Conservation (phyloP, 2,888 invertebrate genomes). For the Cistogaster globosa region DNA sequence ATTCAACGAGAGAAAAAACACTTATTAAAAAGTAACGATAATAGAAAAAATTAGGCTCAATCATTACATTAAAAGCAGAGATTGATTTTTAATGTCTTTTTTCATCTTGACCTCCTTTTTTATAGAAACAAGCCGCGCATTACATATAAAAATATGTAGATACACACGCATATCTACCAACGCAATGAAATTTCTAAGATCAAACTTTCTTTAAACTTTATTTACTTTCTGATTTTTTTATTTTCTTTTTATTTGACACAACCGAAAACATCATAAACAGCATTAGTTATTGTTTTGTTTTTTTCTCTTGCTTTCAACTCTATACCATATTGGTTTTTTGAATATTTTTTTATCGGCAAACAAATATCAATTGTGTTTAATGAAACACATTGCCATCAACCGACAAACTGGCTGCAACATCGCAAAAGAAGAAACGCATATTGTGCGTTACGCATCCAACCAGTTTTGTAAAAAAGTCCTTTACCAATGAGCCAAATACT, state of each 20-base stretch:
- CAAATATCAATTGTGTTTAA: slow-evolving; percentile 64
- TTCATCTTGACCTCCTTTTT: slow-evolving; percentile 64
- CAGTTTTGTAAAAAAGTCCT: background rate
- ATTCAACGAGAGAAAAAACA: too few species aligned
- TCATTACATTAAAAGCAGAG: slow-evolving; percentile 5
- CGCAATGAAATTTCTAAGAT: background rate
- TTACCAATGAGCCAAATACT: slow-evolving; percentile 4
- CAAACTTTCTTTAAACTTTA: slow-evolving; percentile 52
- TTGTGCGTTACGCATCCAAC: slow-evolving; percentile 65
- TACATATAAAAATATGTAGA: background rate
- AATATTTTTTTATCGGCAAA: slow-evolving; percentile 52
- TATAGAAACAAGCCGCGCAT: slow-evolving; percentile 6
- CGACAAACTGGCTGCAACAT: slow-evolving; percentile 3
- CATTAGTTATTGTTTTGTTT: slow-evolving; percentile 53
- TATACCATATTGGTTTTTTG: slow-evolving; percentile 58
- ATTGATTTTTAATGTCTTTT: slow-evolving; percentile 42
- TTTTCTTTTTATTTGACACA: background rate
- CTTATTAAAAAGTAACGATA: too few species aligned
- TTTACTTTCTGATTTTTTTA: background rate
- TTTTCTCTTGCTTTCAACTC: slow-evolving; percentile 22
- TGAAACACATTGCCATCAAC: slow-evolving; percentile 8
- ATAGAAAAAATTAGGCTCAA: background rate
- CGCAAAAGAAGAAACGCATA: slow-evolving; percentile 58
- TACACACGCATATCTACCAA: background rate
- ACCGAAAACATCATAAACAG: slow-evolving; percentile 46